Evolutionary conservation across 2,797 vertebrate species (phyloP), one percentile per base, ranked within the genome.

Genomic region (Arctocebus calabarensis): DNA sequence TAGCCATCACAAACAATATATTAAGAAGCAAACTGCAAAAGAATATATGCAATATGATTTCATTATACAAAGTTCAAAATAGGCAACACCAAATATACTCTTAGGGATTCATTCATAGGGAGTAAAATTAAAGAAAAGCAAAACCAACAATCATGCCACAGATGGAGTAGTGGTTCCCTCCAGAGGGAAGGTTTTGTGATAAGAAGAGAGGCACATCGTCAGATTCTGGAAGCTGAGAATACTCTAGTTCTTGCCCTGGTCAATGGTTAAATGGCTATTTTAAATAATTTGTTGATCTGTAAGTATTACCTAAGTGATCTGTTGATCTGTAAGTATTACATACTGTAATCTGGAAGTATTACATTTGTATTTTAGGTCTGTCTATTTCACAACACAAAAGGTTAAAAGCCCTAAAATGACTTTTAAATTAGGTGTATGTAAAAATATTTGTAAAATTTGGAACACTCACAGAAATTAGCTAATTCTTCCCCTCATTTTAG

Each of bases 281-380:
- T 94, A 87, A 84, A 82, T 32, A 90, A 95, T 52, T 79, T 20
- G 45, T 12, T 73, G 62, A 57, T 68, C 14, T 84, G 7, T 84
- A 90, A 71, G 82, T 73, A 14, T 12, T 23, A 48, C 7, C 2
- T 48, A 48, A 32, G 27, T 29, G 5, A 40, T 5, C 40, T 40
- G 40, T 40, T 40, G 40, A 40, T 40, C 40, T 40, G 40, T 40
- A 40, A 40, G 40, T 3, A 40, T 40, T 40, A 40, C 40, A 40
- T 40, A 40, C 40, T 40, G 40, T 40, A 40, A 40, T 40, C 40
- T 40, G 40, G 40, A 40, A 40, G 40, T 40, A 40, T 40, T 40
- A 40, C 40, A 40, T 40, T 40, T 61, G 9, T 61, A 37, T 83
- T 90, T 95, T 82, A 83, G 16, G 7, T 37, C 29, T 45, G 11